Evolutionary conservation across 2,888 invertebrate species (phyloP).

Genomic region (Caenorhabditis zanzibari): DNA sequence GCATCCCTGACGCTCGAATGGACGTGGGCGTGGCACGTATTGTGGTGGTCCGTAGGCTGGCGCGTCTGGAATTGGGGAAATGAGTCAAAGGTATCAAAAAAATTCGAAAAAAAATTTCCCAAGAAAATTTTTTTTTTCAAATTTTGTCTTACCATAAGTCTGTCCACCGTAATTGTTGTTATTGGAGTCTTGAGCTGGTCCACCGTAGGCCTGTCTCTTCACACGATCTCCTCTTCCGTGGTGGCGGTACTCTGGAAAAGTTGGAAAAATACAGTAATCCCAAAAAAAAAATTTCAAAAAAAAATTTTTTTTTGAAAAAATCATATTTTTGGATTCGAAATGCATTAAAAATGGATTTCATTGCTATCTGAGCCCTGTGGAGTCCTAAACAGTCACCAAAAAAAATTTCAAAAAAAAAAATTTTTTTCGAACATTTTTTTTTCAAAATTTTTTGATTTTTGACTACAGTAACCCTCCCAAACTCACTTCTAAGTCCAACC

Average conservation of each 20-base stretch:
- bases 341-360: no score
- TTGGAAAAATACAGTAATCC: neutral
- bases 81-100: neutral
- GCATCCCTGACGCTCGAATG: constrained; percentile 71
- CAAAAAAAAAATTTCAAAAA: no score
- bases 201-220: constrained; percentile 65
- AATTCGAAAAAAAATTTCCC: neutral
- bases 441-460: neutral
- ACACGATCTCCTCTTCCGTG: constrained; percentile 29
- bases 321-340: no score
- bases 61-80: constrained; percentile 17
- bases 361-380: no score
- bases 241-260: constrained; percentile 52
- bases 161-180: constrained; percentile 26
- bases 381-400: no score
- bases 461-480: neutral
- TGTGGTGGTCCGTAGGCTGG: constrained; percentile 53
- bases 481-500: constrained; percentile 65
- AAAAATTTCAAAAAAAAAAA: no score
- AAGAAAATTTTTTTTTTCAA: neutral
- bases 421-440: no score
- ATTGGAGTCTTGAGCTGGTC: constrained; percentile 47
- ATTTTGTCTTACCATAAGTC: constrained; percentile 7
- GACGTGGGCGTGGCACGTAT: constrained; percentile 54
- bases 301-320: neutral